These are phyloP conservation scores for Aethes cnicana DNA, from an alignment of 2,888 invertebrate species.

Conservation along the genomic window DNA sequence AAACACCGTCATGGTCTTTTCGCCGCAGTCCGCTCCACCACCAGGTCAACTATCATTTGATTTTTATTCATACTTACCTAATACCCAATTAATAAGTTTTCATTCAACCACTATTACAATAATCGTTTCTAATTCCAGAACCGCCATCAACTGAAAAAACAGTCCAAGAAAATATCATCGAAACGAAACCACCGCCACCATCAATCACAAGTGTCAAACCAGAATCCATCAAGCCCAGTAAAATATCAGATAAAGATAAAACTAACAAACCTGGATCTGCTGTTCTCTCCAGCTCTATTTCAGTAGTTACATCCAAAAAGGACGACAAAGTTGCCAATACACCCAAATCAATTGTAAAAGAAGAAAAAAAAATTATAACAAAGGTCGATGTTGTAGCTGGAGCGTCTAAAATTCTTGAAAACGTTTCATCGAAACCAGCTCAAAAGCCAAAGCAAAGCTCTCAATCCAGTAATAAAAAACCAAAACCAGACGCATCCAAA, in stretches of 20 bases:
- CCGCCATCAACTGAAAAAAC: conserved; percentile 69
- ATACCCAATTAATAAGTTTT: not conserved
- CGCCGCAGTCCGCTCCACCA: conserved; percentile 91
- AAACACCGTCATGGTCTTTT: conserved; percentile 96
- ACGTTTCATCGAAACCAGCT: conserved; percentile 53
- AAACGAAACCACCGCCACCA: conserved; percentile 73
- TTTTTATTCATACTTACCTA: conserved; percentile 5
- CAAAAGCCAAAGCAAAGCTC: conserved; percentile 56
- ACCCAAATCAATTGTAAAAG: conserved; percentile 74
- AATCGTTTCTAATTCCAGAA: conserved; percentile 54
- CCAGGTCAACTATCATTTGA: conserved; percentile 77
- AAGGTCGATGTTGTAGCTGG: conserved; percentile 83
- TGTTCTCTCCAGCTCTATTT: conserved; percentile 65
- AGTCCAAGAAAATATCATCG: conserved; percentile 73
- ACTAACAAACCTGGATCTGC: conserved; percentile 63
- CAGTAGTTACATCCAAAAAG: conserved; percentile 72
- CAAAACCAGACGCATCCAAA: conserved; percentile 59
- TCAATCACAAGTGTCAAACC: conserved; percentile 64
- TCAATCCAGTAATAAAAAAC: conserved; percentile 54
- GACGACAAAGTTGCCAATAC: conserved; percentile 63
- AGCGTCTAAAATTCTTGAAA: conserved; percentile 74
- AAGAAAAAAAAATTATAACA: conserved; percentile 73
- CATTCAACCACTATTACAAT: conserved; percentile 19
- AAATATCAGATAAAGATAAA: conserved; percentile 65
- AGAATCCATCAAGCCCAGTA: conserved; percentile 73